Percentiles rank a stretch among this genome's conserved stretches.
Conservation (phyloP, 2,888 invertebrate genomes). For the Ditula angustiorana region DNA sequence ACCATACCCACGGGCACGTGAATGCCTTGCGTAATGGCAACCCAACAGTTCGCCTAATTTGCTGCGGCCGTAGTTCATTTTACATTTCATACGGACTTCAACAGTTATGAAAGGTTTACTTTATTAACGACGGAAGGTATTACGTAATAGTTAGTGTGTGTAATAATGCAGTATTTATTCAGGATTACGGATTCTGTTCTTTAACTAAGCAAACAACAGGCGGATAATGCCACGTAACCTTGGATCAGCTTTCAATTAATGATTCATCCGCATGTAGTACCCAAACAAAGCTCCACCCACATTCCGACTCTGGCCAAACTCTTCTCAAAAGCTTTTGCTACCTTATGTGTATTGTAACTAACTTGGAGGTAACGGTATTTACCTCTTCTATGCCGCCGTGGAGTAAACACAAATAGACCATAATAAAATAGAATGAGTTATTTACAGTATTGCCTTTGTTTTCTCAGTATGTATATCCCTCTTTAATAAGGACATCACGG, state of each 20-base stretch:
- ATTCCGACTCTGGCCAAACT: constrained; percentile 32
- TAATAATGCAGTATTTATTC: background rate
- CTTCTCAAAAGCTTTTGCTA: constrained; percentile 3
- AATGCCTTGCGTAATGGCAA: constrained; percentile 29
- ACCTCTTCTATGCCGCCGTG: background rate
- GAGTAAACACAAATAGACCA: background rate
- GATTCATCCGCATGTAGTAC: constrained; percentile 62
- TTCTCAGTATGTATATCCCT: too few species aligned
- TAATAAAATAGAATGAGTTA: background rate
- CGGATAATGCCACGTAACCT: constrained; percentile 55
- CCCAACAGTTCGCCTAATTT: constrained; percentile 34
- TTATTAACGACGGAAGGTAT: background rate
- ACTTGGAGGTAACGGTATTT: background rate
- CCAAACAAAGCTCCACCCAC: constrained; percentile 58
- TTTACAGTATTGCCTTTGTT: background rate
- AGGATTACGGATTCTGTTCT: background rate
- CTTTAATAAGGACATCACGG: too few species aligned
- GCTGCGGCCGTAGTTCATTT: constrained; percentile 25
- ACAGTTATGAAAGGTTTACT: constrained; percentile 17
- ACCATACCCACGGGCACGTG: constrained; percentile 19
- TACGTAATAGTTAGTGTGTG: background rate
- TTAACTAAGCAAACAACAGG: constrained; percentile 20
- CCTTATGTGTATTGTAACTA: background rate
- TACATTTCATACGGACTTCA: constrained; percentile 22
- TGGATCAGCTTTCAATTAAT: constrained; percentile 64